Percentiles rank a stretch among this genome's conserved stretches.
These are phyloP conservation scores for Lutjanus argentimaculatus DNA, from an alignment of 2,797 vertebrate genomes.

Conservation along the genomic window DNA sequence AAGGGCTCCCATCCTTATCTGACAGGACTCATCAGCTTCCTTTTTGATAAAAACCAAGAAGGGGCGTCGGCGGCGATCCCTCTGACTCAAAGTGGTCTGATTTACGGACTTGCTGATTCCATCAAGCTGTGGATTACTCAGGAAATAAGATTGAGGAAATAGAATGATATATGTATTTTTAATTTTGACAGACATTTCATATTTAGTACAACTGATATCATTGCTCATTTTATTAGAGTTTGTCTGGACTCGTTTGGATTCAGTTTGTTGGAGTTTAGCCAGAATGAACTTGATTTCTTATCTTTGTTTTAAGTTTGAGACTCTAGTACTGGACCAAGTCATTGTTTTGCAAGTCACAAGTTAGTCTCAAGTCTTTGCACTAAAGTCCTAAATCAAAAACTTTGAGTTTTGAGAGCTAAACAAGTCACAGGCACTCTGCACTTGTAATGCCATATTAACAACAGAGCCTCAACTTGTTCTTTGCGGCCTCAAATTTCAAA, in stretches of 20 bases:
- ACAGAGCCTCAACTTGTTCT: too few species aligned
- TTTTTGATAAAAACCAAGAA: constrained; percentile 66
- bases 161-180: constrained; percentile 38
- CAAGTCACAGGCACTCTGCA: too few species aligned
- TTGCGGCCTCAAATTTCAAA: too few species aligned
- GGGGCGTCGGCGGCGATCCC: constrained; percentile 35
- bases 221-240: constrained; percentile 40
- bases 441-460: too few species aligned
- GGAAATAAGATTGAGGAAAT: constrained; percentile 66
- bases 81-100: constrained; percentile 67
- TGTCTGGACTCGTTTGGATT: constrained; percentile 58
- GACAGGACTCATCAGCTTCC: constrained; percentile 73
- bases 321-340: too few species aligned
- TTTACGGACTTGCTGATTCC: constrained; percentile 67
- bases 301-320: neutral
- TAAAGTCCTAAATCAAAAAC: too few species aligned
- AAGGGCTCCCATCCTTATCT: constrained; percentile 80
- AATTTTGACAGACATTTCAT: constrained; percentile 33
- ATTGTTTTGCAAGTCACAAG: too few species aligned
- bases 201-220: constrained; percentile 8
- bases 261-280: constrained; percentile 32
- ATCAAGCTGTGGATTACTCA: constrained; percentile 62
- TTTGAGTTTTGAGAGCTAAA: too few species aligned
- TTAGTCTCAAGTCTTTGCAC: too few species aligned
- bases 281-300: neutral